Percentiles rank a stretch among this genome's conserved stretches.
These are phyloP conservation scores for Cydia pomonella DNA, from an alignment of 1,140 invertebrate genomes.

Conservation along the genomic window DNA sequence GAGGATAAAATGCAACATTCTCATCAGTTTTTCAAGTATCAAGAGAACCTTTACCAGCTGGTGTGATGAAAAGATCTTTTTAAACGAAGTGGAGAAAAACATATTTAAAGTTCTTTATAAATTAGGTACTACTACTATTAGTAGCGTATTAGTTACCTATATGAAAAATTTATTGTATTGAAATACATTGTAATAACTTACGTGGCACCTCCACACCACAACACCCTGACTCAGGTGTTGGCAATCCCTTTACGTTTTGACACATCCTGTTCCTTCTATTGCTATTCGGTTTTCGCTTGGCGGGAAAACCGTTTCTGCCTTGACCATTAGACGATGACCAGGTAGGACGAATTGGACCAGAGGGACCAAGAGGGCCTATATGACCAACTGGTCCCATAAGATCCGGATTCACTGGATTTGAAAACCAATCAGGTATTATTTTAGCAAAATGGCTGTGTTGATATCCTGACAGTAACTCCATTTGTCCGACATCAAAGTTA, in stretches of 20 bases:
- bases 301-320: background rate
- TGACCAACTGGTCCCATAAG: background rate
- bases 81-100: no score
- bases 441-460: background rate
- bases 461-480: background rate
- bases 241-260: constrained; percentile 5
- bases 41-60: no score
- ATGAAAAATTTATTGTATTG: background rate
- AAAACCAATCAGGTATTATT: background rate
- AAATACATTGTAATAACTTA: background rate
- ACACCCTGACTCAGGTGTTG: constrained; percentile 7
- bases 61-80: no score
- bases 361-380: background rate
- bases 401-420: background rate
- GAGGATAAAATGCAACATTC: no score
- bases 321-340: background rate
- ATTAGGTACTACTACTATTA: no score
- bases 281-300: background rate
- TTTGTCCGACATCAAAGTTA: background rate
- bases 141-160: no score
- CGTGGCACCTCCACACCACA: constrained; percentile 4
- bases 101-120: no score
- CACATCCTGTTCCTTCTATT: background rate
- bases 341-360: background rate
- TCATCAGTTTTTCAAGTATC: no score